Evolutionary conservation across 2,888 invertebrate genomes (phyloP).

Genomic region (Euclidia mi): DNA sequence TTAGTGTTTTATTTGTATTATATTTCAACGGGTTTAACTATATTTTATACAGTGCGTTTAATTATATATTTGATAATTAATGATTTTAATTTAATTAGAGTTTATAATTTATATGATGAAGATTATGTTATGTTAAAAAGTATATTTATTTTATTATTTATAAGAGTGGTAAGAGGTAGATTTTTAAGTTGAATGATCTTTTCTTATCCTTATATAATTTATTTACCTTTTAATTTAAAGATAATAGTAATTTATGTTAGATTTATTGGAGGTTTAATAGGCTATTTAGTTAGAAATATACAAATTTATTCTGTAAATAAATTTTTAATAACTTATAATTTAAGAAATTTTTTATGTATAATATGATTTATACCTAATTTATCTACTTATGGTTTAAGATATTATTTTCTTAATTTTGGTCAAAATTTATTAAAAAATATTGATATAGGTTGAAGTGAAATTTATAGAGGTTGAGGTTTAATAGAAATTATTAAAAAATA

Average conservation of each 20-base stretch:
- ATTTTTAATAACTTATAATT: conserved; percentile 72
- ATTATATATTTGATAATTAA: conserved; percentile 88
- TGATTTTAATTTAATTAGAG: conserved; percentile 81
- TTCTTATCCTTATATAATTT: conserved; percentile 86
- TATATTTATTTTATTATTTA: conserved; percentile 84
- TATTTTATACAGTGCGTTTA: conserved; percentile 90
- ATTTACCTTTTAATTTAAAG: conserved; percentile 87
- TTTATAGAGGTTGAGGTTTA: conserved; percentile 82
- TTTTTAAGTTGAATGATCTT: conserved; percentile 89
- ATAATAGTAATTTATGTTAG: conserved; percentile 87
- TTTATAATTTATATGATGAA: conserved; percentile 87
- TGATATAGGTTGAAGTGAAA: conserved; percentile 87
- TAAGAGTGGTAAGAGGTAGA: conserved; percentile 88
- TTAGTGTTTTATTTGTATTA: conserved; percentile 88
- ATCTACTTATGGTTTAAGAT: conserved; percentile 82
- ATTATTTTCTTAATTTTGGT: conserved; percentile 81
- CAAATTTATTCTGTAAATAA: conserved; percentile 80
- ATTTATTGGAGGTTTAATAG: conserved; percentile 77
- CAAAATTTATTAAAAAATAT: conserved; percentile 77
- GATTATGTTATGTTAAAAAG: conserved; percentile 85
- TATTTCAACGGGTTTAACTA: conserved; percentile 90
- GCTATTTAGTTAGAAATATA: conserved; percentile 82
- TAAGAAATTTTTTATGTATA: conserved; percentile 71
- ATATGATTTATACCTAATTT: conserved; percentile 90
- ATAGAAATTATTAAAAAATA: conserved; percentile 74